Percentiles rank a stretch among this genome's conserved stretches.
phyloP scores from a whole-genome alignment of 2,888 invertebrate species.

The Boloria selene region DNA sequence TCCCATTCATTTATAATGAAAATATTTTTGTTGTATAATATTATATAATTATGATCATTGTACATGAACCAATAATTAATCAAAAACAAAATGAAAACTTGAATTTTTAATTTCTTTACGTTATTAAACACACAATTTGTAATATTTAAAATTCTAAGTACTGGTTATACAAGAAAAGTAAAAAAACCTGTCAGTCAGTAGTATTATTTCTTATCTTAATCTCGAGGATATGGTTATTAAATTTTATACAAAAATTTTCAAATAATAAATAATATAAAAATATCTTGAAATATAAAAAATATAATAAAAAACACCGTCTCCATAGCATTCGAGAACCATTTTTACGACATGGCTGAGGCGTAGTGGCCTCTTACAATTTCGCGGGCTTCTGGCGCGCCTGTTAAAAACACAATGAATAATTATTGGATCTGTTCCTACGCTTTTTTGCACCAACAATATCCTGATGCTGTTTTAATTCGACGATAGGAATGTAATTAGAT shows the following conservation, averaged over 20 bases:
- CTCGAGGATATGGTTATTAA: no score
- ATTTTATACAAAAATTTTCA: no score
- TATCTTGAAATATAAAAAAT: constrained; percentile 11
- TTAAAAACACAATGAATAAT: constrained; percentile 82
- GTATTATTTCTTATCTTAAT: no score
- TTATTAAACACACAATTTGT: no score
- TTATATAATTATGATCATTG: no score
- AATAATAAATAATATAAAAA: no score
- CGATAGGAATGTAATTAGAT: constrained; percentile 22
- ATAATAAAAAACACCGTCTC: constrained; percentile 48
- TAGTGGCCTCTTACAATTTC: constrained; percentile 74
- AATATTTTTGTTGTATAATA: no score
- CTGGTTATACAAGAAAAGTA: no score
- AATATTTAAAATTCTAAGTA: no score
- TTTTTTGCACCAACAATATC: constrained; percentile 38
- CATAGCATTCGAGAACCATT: constrained; percentile 56
- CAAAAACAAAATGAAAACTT: not conserved
- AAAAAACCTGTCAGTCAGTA: no score
- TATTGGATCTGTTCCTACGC: constrained; percentile 58
- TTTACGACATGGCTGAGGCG: constrained; percentile 74
- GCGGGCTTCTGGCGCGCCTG: constrained; percentile 68
- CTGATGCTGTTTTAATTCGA: constrained; percentile 37
- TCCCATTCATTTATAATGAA: no score
- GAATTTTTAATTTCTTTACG: no score
- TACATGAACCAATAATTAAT: not conserved